These are phyloP conservation scores for Bolborhynchus lineola DNA, from an alignment of 2,113 vertebrate species.

Conservation along the genomic window DNA sequence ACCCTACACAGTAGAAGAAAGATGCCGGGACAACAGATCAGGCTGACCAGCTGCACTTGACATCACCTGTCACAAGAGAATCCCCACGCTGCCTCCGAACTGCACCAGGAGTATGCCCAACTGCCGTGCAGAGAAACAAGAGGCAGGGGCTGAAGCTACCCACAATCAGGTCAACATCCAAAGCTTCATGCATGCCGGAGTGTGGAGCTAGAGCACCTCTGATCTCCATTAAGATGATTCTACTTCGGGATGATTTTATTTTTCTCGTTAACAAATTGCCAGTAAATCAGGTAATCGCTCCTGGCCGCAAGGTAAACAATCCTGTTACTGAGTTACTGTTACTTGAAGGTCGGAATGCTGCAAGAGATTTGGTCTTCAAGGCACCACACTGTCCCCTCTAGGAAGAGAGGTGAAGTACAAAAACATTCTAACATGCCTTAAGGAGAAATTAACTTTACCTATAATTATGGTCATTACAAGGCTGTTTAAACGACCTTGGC, in stretches of 20 bases:
- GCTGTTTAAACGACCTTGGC: neutral
- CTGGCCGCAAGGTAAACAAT: neutral
- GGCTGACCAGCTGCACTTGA: conserved; percentile 16
- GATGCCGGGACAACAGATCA: neutral
- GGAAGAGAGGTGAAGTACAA: conserved; percentile 50
- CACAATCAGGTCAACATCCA: rapidly evolving
- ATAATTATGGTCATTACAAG: neutral
- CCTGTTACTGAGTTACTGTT: neutral
- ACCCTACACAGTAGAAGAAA: conserved; percentile 36
- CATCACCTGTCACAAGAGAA: neutral
- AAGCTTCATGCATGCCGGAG: rapidly evolving
- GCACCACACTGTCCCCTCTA: conserved; percentile 59
- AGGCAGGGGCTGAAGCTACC: neutral
- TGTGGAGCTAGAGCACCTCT: neutral
- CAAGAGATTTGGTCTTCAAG: neutral
- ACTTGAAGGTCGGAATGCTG: neutral
- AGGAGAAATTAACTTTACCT: neutral
- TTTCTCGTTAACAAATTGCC: neutral
- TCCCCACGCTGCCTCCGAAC: neutral
- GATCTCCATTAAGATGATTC: neutral
- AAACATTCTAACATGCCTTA: conserved; percentile 14
- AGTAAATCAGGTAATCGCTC: neutral
- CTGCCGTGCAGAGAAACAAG: rapidly evolving
- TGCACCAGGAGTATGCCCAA: rapidly evolving
- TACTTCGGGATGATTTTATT: neutral